Evolutionary conservation across 2,797 vertebrate species (phyloP).

Genomic region (Neopelma chrysocephalum): DNA sequence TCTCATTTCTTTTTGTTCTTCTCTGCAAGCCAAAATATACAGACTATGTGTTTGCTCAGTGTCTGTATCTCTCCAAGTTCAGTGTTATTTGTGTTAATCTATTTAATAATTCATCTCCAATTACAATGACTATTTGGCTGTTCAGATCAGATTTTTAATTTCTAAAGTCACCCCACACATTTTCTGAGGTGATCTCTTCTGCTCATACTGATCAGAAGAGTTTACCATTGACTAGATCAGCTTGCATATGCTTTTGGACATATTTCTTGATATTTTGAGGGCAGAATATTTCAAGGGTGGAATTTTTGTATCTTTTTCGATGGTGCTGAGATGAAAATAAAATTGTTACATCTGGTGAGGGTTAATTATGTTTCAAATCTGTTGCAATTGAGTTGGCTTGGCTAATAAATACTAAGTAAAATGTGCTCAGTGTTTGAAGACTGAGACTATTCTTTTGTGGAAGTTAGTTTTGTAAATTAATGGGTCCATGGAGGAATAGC

Average conservation of each 20-base stretch:
- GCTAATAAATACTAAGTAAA: not conserved
- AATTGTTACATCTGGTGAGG: not conserved
- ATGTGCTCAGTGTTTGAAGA: not conserved
- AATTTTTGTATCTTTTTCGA: not conserved
- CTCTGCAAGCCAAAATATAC: not conserved
- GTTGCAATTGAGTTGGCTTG: not conserved
- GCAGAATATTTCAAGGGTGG: not conserved
- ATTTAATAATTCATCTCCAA: not conserved
- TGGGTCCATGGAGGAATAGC: not conserved
- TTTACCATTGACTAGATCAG: not conserved
- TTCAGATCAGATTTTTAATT: not conserved
- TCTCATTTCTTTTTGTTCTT: not conserved
- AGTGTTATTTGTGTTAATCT: not conserved
- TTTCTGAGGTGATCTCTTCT: not conserved
- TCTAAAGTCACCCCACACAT: not conserved
- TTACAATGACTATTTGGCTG: not conserved
- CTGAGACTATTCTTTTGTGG: not conserved
- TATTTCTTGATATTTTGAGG: slow-evolving; percentile 3
- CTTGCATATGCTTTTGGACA: not conserved
- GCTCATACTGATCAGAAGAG: not conserved
- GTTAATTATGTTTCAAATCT: slow-evolving; percentile 22
- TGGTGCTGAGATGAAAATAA: not conserved
- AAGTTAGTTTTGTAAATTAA: not conserved
- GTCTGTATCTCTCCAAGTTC: not conserved
- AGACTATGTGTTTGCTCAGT: not conserved